A percentile compares a stretch with the other conserved stretches of the same genome.
phyloP scores from a whole-genome alignment of 2,113 vertebrate genomes.

The Pterocles burchelli region DNA sequence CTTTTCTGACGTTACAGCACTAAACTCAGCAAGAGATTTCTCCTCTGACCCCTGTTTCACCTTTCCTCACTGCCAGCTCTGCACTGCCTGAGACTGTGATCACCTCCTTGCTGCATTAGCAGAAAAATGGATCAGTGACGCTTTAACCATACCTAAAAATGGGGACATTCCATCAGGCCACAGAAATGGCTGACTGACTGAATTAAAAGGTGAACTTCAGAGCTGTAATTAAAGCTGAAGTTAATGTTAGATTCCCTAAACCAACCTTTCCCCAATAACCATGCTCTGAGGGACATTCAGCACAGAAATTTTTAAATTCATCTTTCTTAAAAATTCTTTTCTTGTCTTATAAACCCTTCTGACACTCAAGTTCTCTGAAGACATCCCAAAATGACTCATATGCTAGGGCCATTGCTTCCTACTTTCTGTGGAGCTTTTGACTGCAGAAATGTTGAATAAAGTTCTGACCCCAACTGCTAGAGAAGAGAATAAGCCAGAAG shows the following conservation, averaged over 20 bases:
- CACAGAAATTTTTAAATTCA: background rate
- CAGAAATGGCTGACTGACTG: background rate
- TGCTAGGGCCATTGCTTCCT: background rate
- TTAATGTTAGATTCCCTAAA: background rate
- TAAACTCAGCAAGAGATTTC: background rate
- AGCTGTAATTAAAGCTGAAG: slow-evolving; percentile 22
- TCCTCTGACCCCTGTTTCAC: slow-evolving; percentile 8
- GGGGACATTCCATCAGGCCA: background rate
- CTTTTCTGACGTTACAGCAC: background rate
- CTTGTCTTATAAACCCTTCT: background rate
- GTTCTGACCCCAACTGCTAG: background rate
- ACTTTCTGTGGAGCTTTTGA: background rate
- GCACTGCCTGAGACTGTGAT: background rate
- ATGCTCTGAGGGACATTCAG: background rate
- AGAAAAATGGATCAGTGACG: slow-evolving; percentile 22
- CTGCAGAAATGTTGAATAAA: background rate
- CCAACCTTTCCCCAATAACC: background rate
- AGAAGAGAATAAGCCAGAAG: background rate
- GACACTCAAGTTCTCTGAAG: background rate
- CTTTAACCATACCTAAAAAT: background rate
- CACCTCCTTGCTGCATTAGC: background rate
- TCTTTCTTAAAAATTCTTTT: background rate
- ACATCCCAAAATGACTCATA: background rate
- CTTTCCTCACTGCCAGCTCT: background rate
- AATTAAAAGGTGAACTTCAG: slow-evolving; percentile 35